Base-by-base conservation (phyloP, 2,113 vertebrate genomes). In the Sphaerodactylus townsendi region DNA sequence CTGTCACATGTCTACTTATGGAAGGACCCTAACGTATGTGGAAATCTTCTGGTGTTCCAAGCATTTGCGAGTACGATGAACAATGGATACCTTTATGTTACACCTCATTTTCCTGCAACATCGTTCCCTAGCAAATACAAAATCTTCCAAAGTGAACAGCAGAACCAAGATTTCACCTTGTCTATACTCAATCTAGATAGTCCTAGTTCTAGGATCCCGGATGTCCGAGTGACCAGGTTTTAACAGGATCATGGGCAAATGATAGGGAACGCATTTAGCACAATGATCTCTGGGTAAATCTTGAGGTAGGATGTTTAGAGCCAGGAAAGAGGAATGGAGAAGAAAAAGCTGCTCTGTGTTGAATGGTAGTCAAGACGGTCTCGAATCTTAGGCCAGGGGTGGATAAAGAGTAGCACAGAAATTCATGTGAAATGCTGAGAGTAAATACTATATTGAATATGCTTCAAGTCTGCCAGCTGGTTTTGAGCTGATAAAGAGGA, bases 401-500 rank as follows among this genome's bases (percentile, higher is more conserved):
- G 95, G 95, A 95, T 96, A 96, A 96, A 94, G 91, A 94, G 64
- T 88, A 93, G 95, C 93, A 94, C 90, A 92, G 90, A 96, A 96
- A 96, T 96, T 95, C 95, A 96, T 91, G 87, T 41, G 48, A 87
- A 94, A 88, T 91, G 91, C 93, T 94, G 93, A 95, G 92, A 95
- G 96, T 94, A 78, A 94, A 94, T 92, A 92, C 86, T 94, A 88
- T 95, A 90, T 94, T 91, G 79, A 94, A 88, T 11, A 94, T 92
- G 89, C 89, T 94, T 94, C 87, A 90, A 93, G 91, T 90, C 93
- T 95, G 96, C 94, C 95, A 95, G 94, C 93, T 96, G 95, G 93
- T 80, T 79, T 82, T 84, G 73, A 81, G 73, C 94, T 95, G 96
- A 96, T 97, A 97, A 97, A 93, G 88, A 95, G 70, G 91, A 92